phyloP scores from a whole-genome alignment of 2,113 vertebrate genomes.

The Excalfactoria chinensis region DNA sequence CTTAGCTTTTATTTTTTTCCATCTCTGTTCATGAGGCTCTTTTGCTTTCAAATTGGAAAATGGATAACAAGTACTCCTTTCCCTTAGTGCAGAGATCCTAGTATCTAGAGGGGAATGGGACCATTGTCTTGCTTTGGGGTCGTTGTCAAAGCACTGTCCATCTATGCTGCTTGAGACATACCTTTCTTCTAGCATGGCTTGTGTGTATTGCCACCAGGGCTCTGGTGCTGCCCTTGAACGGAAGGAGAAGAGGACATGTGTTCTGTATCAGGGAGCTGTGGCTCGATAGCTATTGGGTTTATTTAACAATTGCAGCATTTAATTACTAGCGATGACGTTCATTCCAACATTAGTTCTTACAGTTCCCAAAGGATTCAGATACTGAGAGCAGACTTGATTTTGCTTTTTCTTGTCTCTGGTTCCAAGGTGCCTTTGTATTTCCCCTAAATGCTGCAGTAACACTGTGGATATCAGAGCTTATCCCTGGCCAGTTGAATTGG shows the following conservation, averaged over 20 bases:
- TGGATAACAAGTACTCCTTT: not conserved
- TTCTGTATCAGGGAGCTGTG: too few species aligned
- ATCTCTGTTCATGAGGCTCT: fast-evolving
- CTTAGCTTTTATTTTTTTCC: not conserved
- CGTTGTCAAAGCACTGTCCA: fast-evolving
- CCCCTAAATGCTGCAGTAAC: not conserved
- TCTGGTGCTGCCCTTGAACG: not conserved
- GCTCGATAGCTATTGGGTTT: not conserved
- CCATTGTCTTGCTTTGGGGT: not conserved
- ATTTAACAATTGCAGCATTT: not conserved
- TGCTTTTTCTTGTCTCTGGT: not conserved
- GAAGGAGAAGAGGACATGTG: not conserved
- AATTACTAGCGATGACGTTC: not conserved
- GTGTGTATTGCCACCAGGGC: fast-evolving
- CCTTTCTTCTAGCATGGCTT: not conserved
- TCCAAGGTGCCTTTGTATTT: not conserved
- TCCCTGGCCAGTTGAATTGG: not conserved
- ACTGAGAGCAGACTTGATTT: not conserved
- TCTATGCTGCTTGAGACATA: fast-evolving
- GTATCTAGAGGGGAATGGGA: not conserved
- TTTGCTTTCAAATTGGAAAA: not conserved
- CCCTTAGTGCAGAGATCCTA: not conserved
- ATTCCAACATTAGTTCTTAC: not conserved
- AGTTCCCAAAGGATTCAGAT: not conserved
- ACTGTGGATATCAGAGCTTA: not conserved